Evolutionary conservation across 2,797 vertebrate species (phyloP).

Genomic region (Pitangus sulphuratus): DNA sequence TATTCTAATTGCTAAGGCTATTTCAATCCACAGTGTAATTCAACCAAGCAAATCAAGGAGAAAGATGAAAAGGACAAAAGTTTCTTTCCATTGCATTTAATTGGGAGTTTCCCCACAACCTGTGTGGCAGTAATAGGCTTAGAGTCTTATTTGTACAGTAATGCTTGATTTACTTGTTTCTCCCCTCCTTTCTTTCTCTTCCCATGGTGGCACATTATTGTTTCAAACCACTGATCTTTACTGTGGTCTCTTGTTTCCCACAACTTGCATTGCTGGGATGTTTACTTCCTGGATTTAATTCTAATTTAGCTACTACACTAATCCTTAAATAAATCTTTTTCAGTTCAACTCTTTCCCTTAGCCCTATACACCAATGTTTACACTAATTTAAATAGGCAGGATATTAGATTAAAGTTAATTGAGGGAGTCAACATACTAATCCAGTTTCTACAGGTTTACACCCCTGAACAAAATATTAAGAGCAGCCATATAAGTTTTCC

Average conservation of each 20-base stretch:
- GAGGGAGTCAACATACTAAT: slow-evolving; percentile 73
- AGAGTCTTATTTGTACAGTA: slow-evolving; percentile 48
- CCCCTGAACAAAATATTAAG: slow-evolving; percentile 61
- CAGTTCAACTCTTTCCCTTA: slow-evolving; percentile 66
- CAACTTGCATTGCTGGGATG: slow-evolving; percentile 68
- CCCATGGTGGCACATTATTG: slow-evolving; percentile 55
- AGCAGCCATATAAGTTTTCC: slow-evolving; percentile 29
- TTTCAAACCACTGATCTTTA: slow-evolving; percentile 61
- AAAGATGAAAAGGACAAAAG: background rate
- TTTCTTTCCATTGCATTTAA: slow-evolving; percentile 9
- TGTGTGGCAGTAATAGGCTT: slow-evolving; percentile 64
- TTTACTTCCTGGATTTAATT: slow-evolving; percentile 77
- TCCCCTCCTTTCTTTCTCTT: slow-evolving; percentile 37
- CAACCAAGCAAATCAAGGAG: background rate
- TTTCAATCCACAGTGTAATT: background rate
- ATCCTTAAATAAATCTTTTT: slow-evolving; percentile 78
- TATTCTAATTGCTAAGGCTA: background rate
- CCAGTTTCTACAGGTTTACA: slow-evolving; percentile 70
- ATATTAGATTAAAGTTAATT: slow-evolving; percentile 78
- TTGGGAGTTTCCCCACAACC: slow-evolving; percentile 23
- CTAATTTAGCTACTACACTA: slow-evolving; percentile 71
- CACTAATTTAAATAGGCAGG: slow-evolving; percentile 75
- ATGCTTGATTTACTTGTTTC: slow-evolving; percentile 52
- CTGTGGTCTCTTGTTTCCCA: slow-evolving; percentile 69
- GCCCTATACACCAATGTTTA: slow-evolving; percentile 70